phyloP scores from a whole-genome alignment of 2,113 vertebrate genomes.

The Nettapus auritus region DNA sequence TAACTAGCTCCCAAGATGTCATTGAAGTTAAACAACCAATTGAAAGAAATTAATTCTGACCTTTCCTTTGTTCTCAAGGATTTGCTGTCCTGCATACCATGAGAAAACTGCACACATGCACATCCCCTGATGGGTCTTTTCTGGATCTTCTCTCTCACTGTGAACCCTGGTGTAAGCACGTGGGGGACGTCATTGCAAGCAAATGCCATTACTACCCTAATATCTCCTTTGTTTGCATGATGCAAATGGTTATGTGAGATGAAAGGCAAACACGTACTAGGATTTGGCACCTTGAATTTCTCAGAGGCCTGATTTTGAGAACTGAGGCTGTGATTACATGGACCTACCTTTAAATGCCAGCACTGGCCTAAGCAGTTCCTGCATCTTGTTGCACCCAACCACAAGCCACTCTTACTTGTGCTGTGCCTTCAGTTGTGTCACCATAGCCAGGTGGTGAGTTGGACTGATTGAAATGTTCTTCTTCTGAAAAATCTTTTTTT shows the following conservation, averaged over 20 bases:
- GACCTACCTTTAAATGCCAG: not conserved
- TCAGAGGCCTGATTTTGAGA: not conserved
- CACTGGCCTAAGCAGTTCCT: not conserved
- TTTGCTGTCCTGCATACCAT: not conserved
- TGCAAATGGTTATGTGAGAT: not conserved
- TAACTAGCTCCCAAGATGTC: not conserved
- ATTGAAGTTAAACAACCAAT: not conserved
- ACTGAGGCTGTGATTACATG: rapidly evolving
- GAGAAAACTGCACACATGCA: not conserved
- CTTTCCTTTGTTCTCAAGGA: constrained; percentile 39
- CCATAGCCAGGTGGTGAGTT: not conserved
- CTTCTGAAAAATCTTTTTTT: not conserved
- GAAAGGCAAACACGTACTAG: not conserved
- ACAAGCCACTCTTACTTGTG: rapidly evolving
- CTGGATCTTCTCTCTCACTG: not conserved
- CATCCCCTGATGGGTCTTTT: not conserved
- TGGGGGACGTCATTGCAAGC: not conserved
- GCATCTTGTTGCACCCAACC: not conserved
- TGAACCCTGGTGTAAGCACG: rapidly evolving
- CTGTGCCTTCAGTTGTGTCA: not conserved
- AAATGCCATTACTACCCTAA: not conserved
- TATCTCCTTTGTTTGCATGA: not conserved
- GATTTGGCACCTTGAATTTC: not conserved
- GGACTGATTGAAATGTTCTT: not conserved
- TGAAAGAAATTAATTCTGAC: constrained; percentile 41